Evolutionary conservation across 1,140 invertebrate species (phyloP).

Genomic region (Drosophila saltans): DNA sequence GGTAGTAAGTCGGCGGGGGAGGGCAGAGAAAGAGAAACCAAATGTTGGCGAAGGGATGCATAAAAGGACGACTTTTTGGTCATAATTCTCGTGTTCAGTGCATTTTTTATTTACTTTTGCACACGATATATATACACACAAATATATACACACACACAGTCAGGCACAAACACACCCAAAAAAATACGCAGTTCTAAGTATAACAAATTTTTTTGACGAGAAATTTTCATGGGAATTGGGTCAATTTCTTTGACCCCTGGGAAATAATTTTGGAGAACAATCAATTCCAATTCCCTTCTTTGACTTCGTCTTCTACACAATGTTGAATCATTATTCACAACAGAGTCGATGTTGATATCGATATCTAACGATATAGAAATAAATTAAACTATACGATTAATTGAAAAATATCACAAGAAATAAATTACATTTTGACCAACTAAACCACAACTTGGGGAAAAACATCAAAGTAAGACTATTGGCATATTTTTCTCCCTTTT

Average conservation of each 20-base stretch:
- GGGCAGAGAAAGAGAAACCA: not conserved
- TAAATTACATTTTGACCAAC: too few relatives aligned
- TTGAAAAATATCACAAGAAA: too few relatives aligned
- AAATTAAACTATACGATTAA: too few relatives aligned
- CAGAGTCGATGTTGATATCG: too few relatives aligned
- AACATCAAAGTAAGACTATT: too few relatives aligned
- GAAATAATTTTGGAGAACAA: not conserved
- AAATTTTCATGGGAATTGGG: slow-evolving; percentile 60
- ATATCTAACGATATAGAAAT: too few relatives aligned
- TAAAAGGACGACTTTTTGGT: slow-evolving; percentile 30
- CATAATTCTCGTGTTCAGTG: slow-evolving; percentile 47
- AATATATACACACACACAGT: slow-evolving; percentile 3
- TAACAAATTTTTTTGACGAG: slow-evolving; percentile 38
- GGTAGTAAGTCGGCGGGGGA: not conserved
- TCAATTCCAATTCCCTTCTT: not conserved
- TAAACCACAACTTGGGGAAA: too few relatives aligned
- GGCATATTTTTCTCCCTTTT: too few relatives aligned
- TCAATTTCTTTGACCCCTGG: slow-evolving; percentile 36
- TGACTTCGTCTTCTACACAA: not conserved
- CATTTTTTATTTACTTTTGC: slow-evolving; percentile 66
- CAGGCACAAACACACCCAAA: slow-evolving; percentile 11
- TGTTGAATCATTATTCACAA: too few relatives aligned
- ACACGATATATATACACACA: slow-evolving; percentile 35
- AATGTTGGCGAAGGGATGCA: not conserved
- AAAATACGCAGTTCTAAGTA: slow-evolving; percentile 2